Conservation (phyloP, 2,888 invertebrate genomes). For the Stenchaetothrips biformis region DNA sequence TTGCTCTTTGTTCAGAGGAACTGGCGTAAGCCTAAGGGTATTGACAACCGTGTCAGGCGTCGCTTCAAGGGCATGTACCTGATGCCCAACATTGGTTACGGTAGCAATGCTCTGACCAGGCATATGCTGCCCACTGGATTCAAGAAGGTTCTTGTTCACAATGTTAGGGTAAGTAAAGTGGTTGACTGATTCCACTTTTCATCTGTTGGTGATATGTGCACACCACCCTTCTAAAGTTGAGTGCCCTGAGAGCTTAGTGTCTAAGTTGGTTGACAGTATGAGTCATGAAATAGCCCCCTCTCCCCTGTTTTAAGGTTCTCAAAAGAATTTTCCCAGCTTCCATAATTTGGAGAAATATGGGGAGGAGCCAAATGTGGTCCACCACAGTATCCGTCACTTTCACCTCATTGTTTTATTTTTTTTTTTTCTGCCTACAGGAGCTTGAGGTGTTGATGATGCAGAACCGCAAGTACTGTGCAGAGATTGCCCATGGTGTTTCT, state of each 20-base stretch:
- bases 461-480: constrained; percentile 94
- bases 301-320: constrained; percentile 21
- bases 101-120: constrained; percentile 87
- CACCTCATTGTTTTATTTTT: constrained; percentile 28
- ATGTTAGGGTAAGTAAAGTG: constrained; percentile 61
- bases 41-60: constrained; percentile 98
- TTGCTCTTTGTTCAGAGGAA: constrained; percentile 59
- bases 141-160: constrained; percentile 89
- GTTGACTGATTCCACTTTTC: background rate
- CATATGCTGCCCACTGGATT: constrained; percentile 98
- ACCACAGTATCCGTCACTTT: too few relatives aligned
- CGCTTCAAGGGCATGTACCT: constrained; percentile 98
- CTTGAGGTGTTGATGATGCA: constrained; percentile 98
- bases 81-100: constrained; percentile 99
- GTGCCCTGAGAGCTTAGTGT: background rate
- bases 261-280: background rate
- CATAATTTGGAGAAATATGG: too few relatives aligned
- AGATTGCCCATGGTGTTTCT: constrained; percentile 96
- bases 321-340: too few relatives aligned
- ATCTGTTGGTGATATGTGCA: background rate
- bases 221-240: background rate
- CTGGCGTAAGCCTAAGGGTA: constrained; percentile 99
- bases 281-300: background rate
- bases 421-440: constrained; percentile 57
- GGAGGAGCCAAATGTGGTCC: background rate